A percentile compares a stretch with the other conserved stretches of the same genome.
Conservation (phyloP, 2,888 invertebrate genomes). For the Oscheius sp. region DNA sequence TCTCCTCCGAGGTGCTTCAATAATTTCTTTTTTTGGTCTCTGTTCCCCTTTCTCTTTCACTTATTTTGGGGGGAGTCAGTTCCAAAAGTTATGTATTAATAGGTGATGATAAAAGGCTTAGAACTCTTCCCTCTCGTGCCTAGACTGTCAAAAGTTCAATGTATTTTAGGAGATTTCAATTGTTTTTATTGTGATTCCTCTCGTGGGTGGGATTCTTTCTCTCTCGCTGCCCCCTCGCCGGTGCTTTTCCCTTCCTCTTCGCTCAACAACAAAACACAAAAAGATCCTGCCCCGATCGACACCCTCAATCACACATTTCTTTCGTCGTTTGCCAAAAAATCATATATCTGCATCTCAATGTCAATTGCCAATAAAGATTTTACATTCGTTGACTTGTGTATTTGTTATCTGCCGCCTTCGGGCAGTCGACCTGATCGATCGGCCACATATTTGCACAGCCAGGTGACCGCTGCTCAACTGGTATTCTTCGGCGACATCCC, state of each 20-base stretch:
- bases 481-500: slow-evolving; percentile 15
- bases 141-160: slow-evolving; percentile 17
- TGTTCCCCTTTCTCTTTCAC: not conserved
- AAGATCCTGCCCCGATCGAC: slow-evolving; percentile 4
- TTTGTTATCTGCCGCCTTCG: not conserved
- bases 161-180: slow-evolving; percentile 33
- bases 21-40: not conserved
- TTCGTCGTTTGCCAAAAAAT: slow-evolving; percentile 25
- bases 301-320: slow-evolving; percentile 32
- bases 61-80: not conserved
- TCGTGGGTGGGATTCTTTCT: slow-evolving; percentile 21
- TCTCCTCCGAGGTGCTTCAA: slow-evolving; percentile 34
- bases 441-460: slow-evolving; percentile 9
- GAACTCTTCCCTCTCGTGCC: slow-evolving; percentile 24
- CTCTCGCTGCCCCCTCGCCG: not conserved
- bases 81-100: slow-evolving; percentile 11
- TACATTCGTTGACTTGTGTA: not conserved
- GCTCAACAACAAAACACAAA: not conserved
- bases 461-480: slow-evolving; percentile 23
- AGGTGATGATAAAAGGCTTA: slow-evolving; percentile 11
- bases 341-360: slow-evolving; percentile 28
- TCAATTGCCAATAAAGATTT: slow-evolving; percentile 23
- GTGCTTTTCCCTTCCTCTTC: slow-evolving; percentile 15
- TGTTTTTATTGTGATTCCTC: slow-evolving; percentile 21
- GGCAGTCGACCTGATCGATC: slow-evolving; percentile 5